Percentiles rank a stretch among this genome's conserved stretches.
These are phyloP conservation scores for Alosa alosa DNA, from an alignment of 2,113 vertebrate species.

Conservation along the genomic window DNA sequence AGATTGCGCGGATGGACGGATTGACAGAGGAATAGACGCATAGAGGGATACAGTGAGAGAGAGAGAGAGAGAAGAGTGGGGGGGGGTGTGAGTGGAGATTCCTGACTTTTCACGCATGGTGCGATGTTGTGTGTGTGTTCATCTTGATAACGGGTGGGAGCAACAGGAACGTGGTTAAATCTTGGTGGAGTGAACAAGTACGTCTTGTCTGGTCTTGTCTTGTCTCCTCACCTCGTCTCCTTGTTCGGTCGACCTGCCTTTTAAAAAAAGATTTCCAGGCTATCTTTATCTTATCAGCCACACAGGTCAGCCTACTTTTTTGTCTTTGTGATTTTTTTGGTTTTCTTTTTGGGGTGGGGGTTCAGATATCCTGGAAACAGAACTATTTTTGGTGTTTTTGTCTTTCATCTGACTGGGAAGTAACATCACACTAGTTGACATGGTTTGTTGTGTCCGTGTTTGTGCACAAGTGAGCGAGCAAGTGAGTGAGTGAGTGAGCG, in stretches of 20 bases:
- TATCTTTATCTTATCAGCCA: conserved; percentile 7
- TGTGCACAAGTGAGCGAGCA: conserved; percentile 19
- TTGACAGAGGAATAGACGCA: not conserved
- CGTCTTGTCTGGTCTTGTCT: not conserved
- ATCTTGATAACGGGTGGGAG: not conserved
- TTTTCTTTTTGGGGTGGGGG: not conserved
- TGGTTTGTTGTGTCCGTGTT: not conserved
- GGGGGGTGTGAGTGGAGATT: conserved; percentile 35
- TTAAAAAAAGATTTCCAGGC: not conserved
- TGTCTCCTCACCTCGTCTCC: not conserved
- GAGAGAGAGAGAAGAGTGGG: conserved; percentile 21
- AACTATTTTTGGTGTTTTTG: not conserved
- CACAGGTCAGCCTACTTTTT: conserved; percentile 8
- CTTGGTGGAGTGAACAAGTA: not conserved
- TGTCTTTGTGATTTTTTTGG: not conserved
- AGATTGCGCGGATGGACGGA: not conserved
- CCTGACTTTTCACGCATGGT: not conserved
- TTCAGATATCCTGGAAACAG: not conserved
- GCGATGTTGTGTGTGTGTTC: not conserved
- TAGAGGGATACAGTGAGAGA: conserved; percentile 30
- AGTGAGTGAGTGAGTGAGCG: not conserved
- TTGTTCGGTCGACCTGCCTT: not conserved
- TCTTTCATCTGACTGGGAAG: conserved; percentile 48
- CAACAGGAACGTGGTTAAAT: not conserved
- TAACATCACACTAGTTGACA: conserved; percentile 29